phyloP scores from a whole-genome alignment of 2,113 vertebrate species.

The Psittacara wagleri region DNA sequence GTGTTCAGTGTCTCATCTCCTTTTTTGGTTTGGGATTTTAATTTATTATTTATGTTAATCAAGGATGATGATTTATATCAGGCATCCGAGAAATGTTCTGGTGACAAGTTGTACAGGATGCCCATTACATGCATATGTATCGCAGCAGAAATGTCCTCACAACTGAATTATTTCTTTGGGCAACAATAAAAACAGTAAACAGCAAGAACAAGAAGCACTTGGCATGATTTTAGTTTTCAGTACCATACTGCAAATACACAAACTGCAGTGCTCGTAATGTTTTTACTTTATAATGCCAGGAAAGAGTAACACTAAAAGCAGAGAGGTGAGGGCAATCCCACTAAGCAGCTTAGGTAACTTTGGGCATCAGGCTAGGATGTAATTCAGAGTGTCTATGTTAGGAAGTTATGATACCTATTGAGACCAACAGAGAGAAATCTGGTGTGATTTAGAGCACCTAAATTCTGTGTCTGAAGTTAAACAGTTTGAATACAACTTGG shows the following conservation, averaged over 20 bases:
- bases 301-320: neutral
- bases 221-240: constrained; percentile 7
- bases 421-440: neutral
- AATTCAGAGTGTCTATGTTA: neutral
- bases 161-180: neutral
- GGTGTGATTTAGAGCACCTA: neutral
- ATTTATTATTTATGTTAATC: constrained; percentile 27
- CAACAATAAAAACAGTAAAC: constrained; percentile 2
- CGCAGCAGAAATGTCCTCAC: constrained; percentile 15
- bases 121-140: neutral
- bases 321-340: neutral
- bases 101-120: constrained; percentile 5
- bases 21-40: constrained; percentile 52
- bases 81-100: constrained; percentile 19
- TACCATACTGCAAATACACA: constrained; percentile 3
- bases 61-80: constrained; percentile 22
- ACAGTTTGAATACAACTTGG: neutral
- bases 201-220: constrained; percentile 3
- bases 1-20: constrained; percentile 44
- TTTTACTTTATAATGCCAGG: neutral
- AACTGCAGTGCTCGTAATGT: neutral
- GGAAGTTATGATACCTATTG: neutral
- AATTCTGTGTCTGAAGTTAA: neutral
- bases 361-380: neutral
- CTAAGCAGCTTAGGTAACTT: neutral